Conservation (phyloP, 2,113 vertebrate genomes). For the Ploceus nigricollis region DNA sequence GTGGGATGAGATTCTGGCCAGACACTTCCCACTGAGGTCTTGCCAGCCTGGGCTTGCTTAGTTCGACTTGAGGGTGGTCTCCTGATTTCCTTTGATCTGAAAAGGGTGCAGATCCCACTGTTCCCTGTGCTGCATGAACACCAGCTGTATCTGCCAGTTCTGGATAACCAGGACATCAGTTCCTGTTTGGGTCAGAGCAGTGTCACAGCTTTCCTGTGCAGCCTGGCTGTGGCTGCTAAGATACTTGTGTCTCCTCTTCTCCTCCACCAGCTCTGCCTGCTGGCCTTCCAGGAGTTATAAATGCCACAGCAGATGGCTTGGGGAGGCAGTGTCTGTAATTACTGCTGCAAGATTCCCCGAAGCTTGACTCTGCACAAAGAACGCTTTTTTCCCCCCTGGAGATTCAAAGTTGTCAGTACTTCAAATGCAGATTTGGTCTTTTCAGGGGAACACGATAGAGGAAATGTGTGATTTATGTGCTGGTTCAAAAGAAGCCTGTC, state of each 20-base stretch:
- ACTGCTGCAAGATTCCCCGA: background rate
- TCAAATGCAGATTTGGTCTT: conserved; percentile 43
- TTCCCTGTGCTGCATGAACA: rapidly evolving
- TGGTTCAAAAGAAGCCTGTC: background rate
- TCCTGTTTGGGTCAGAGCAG: background rate
- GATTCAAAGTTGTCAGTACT: background rate
- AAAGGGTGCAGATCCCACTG: background rate
- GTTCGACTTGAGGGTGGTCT: background rate
- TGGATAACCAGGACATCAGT: background rate
- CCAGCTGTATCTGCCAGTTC: background rate
- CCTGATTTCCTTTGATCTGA: background rate
- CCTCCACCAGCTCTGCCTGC: background rate
- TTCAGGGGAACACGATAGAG: background rate
- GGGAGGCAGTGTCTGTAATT: conserved; percentile 34
- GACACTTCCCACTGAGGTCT: background rate
- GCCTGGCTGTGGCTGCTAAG: background rate
- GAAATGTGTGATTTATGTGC: background rate
- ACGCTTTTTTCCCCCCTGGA: background rate
- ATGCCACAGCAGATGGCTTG: conserved; percentile 57
- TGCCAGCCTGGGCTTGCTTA: background rate
- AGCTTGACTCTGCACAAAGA: conserved; percentile 21
- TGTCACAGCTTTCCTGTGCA: background rate
- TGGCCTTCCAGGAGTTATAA: conserved; percentile 48
- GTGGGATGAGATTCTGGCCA: background rate
- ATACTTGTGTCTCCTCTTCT: background rate